Base-by-base conservation (phyloP, 2,888 invertebrate genomes). In the Drosophila birchii region DNA sequence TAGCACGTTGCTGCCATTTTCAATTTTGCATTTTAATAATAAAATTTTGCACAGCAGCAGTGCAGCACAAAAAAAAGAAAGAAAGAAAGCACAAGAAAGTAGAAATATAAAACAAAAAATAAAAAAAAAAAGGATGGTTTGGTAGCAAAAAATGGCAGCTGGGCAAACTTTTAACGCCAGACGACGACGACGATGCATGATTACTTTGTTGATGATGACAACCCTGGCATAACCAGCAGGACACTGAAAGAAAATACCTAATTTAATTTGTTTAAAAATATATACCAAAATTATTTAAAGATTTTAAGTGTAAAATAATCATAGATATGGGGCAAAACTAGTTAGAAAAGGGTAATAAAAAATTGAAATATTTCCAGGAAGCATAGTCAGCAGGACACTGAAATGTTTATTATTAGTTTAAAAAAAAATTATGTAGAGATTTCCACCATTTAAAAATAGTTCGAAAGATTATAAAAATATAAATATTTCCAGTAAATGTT, bases 21-120 rank as follows among this genome's bases (percentile, higher is more conserved):
- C 85, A 85, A 89, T 89, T 85, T 88, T 85, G 89, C 89, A 85
- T 89, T 85, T 89, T 85, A 85, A 85, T 85, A 85, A 89, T 89
- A 85, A 86, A 86, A 88, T 89, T 88, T 82, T 88, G 88, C 69
- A 69, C 77, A 64, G 76, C 57, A 73, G 58, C 70, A 64, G 67
- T 51, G 71, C 74, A 77, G 59, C 26, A 44, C 70, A 70, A 74
- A 59, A 80, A 62, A 59, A 80, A 62, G 29, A 55, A 73, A 49
- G 71, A 59, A 80, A 62, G 61, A 72, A 64, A 68, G 61, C 64
- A 70, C 41, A 84, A 62, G 64, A 57, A 63, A 62, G 55, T 56
- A 36, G 51, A 43, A 56, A 44, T 47, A 44, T 41, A 63, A 39
- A 38, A 29, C 20, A 51, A 51, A 32, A 36, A 58, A 47, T 41